Conservation (phyloP, 2,113 vertebrate species). For the Agelaius phoeniceus region DNA sequence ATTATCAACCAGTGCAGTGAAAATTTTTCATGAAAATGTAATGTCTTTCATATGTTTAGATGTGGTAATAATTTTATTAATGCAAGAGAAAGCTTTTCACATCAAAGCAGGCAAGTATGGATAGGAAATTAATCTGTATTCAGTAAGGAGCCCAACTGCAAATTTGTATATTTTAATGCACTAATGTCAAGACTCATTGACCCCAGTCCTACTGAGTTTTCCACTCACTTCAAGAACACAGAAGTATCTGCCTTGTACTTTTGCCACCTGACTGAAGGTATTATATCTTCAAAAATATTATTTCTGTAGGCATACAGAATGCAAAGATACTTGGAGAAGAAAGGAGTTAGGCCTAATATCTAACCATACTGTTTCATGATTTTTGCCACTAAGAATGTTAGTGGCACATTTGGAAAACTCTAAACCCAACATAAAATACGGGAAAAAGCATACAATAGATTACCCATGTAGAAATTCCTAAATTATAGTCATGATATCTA, state of each 20-base stretch:
- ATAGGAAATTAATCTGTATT: not conserved
- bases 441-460: not conserved
- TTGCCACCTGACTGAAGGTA: not conserved
- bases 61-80: not conserved
- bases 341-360: not conserved
- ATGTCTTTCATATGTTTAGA: not conserved
- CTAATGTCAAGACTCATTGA: not conserved
- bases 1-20: not conserved
- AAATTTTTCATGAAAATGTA: not conserved
- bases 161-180: not conserved
- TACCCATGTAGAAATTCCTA: not conserved
- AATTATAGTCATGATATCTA: not conserved
- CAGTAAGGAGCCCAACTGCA: not conserved
- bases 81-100: not conserved
- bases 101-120: not conserved
- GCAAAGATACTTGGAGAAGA: not conserved
- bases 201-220: not conserved
- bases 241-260: not conserved
- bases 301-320: not conserved
- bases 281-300: not conserved
- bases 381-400: not conserved
- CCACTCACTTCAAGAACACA: not conserved
- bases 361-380: fast-evolving
- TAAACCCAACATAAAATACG: not conserved
- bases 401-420: not conserved